A percentile compares a stretch with the other conserved stretches of the same genome.
Evolutionary conservation across 2,113 vertebrate species (phyloP).

Genomic region (Montifringilla adamsi): DNA sequence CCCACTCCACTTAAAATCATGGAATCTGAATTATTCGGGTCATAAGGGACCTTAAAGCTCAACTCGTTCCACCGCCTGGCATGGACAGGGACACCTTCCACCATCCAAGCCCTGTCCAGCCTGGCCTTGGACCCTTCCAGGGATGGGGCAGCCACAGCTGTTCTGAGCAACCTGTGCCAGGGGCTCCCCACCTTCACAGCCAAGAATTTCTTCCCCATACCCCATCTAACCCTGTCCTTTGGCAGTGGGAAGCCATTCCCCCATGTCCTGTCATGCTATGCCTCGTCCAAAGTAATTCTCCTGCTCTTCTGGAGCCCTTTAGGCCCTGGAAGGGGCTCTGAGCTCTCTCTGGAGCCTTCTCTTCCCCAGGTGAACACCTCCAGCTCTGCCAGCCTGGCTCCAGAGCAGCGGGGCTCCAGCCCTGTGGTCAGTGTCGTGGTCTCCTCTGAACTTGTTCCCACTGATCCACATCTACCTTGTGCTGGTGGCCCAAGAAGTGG

Average conservation of each 20-base stretch:
- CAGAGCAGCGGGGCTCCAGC: background rate
- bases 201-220: background rate
- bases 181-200: fast-evolving
- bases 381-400: background rate
- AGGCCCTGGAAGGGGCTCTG: background rate
- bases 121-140: background rate
- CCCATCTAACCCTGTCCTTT: background rate
- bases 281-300: background rate
- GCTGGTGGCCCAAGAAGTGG: background rate
- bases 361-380: background rate
- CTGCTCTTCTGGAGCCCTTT: background rate
- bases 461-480: background rate
- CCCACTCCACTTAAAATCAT: background rate
- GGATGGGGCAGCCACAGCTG: background rate
- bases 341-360: background rate
- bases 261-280: background rate
- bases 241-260: background rate
- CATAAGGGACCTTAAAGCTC: background rate
- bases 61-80: background rate
- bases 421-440: background rate
- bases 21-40: background rate
- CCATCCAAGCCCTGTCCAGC: fast-evolving
- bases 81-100: background rate
- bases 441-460: background rate
- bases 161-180: background rate